Conservation (phyloP, 2,888 invertebrate genomes). For the Yponomeuta plumbellus region DNA sequence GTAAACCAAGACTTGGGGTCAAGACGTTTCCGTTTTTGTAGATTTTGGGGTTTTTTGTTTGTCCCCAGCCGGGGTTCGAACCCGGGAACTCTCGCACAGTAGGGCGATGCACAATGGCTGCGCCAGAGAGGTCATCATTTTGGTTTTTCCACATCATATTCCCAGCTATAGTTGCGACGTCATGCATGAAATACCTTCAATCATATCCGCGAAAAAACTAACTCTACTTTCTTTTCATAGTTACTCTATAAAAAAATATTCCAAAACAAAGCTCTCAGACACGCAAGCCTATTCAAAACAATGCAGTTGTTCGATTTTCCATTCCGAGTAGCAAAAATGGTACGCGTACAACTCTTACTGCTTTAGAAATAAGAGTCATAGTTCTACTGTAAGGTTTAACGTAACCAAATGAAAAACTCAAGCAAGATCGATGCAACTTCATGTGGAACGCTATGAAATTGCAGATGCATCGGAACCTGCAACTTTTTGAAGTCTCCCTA, state of each 20-base stretch:
- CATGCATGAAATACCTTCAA: too few species aligned
- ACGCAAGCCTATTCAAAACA: background rate
- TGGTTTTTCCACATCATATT: too few species aligned
- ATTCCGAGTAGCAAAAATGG: background rate
- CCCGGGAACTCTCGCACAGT: too few species aligned
- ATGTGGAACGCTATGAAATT: background rate
- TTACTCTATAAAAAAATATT: background rate
- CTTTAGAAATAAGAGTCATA: background rate
- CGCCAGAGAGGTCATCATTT: too few species aligned
- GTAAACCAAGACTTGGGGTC: too few species aligned
- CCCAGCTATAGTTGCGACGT: too few species aligned
- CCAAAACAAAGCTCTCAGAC: background rate
- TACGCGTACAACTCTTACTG: background rate
- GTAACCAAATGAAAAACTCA: background rate
- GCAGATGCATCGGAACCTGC: background rate
- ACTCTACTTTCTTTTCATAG: too few species aligned
- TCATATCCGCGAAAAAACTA: too few species aligned
- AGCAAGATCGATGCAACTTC: background rate
- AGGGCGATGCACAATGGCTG: too few species aligned
- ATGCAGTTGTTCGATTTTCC: background rate
- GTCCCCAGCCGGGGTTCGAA: too few species aligned
- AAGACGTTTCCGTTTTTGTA: too few species aligned
- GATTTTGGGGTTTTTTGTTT: too few species aligned
- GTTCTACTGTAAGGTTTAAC: background rate
- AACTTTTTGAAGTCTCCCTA: background rate